Conservation (phyloP, 2,888 invertebrate genomes). For the Thumatha senex region DNA sequence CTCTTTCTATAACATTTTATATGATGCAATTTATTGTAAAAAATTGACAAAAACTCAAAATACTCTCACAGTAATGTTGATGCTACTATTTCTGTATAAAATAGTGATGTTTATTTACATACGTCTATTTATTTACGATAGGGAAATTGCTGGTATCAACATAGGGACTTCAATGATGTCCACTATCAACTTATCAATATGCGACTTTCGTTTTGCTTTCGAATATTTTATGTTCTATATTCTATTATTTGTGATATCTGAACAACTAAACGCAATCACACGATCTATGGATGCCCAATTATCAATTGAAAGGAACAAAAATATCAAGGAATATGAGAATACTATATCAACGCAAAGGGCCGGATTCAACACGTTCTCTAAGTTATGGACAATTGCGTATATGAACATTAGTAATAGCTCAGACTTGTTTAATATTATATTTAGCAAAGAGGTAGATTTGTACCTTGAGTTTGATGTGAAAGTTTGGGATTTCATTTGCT, state of each 20-base stretch:
- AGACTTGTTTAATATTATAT: conserved; percentile 35
- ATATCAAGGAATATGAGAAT: background rate
- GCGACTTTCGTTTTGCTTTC: conserved; percentile 34
- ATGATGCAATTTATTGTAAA: conserved; percentile 12
- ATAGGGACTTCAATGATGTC: background rate
- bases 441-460: conserved; percentile 39
- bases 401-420: background rate
- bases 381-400: conserved; percentile 35
- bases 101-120: background rate
- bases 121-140: background rate
- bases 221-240: conserved; percentile 36
- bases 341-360: background rate
- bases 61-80: background rate
- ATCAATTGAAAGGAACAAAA: background rate
- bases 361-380: conserved; percentile 15
- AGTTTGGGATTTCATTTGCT: background rate
- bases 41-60: conserved; percentile 18
- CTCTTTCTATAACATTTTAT: conserved; percentile 10
- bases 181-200: conserved; percentile 16
- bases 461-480: background rate
- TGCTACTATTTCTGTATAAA: conserved; percentile 1
- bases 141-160: background rate
- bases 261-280: conserved; percentile 41
- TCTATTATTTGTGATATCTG: conserved; percentile 34
- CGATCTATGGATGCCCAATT: conserved; percentile 25